Percentiles rank a stretch among this genome's conserved stretches.
phyloP scores from a whole-genome alignment of 2,888 invertebrate species.

The Dorcus parallelipipedus region DNA sequence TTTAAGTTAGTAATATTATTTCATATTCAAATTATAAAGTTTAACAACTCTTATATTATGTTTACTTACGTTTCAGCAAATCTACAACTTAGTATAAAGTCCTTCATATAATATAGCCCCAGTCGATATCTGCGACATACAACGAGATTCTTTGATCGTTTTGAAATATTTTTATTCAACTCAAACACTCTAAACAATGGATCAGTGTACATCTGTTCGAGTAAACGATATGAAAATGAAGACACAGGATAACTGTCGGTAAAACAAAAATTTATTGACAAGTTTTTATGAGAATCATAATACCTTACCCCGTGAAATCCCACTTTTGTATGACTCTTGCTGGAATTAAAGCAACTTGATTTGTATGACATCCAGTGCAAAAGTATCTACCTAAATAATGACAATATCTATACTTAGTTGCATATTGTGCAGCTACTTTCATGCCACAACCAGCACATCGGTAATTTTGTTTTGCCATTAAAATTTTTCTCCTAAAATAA shows the following conservation, averaged over 20 bases:
- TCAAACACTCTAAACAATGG: slow-evolving; percentile 74
- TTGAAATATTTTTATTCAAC: slow-evolving; percentile 65
- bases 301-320: slow-evolving; percentile 58
- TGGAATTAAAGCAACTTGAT: slow-evolving; percentile 70
- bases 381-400: slow-evolving; percentile 82
- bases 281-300: slow-evolving; percentile 6
- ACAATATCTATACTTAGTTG: slow-evolving; percentile 74
- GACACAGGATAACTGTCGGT: slow-evolving; percentile 70
- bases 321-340: slow-evolving; percentile 63
- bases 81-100: slow-evolving; percentile 68
- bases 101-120: slow-evolving; percentile 67
- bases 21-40: too few relatives aligned
- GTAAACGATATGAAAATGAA: slow-evolving; percentile 71
- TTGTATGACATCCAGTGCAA: slow-evolving; percentile 82
- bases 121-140: slow-evolving; percentile 59
- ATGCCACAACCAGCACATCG: slow-evolving; percentile 84
- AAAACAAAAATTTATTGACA: slow-evolving; percentile 7
- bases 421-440: slow-evolving; percentile 69
- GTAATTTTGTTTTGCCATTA: slow-evolving; percentile 71
- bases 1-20: too few relatives aligned
- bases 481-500: slow-evolving; percentile 55
- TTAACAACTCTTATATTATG: too few relatives aligned
- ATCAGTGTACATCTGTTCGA: slow-evolving; percentile 73
- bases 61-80: slow-evolving; percentile 59
- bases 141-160: slow-evolving; percentile 60